These are phyloP conservation scores for Anser cygnoides DNA, from an alignment of 2,113 vertebrate genomes.

Conservation along the genomic window DNA sequence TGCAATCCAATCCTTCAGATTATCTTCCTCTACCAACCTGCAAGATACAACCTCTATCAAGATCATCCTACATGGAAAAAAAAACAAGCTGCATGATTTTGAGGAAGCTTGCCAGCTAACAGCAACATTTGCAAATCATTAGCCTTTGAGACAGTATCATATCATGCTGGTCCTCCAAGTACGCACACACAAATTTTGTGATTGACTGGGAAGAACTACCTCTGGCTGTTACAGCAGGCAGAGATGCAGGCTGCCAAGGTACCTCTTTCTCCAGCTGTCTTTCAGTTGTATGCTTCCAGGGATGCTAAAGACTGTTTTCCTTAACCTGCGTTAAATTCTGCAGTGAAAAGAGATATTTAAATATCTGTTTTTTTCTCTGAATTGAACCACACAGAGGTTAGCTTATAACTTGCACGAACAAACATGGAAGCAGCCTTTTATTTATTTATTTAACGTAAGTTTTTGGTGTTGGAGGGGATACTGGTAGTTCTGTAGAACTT, in stretches of 20 bases:
- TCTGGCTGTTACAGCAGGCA: background rate
- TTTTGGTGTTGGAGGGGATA: background rate
- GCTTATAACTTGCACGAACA: background rate
- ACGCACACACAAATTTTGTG: background rate
- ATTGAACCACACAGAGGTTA: background rate
- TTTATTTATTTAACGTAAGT: background rate
- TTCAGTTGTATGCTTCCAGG: background rate
- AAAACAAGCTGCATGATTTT: background rate
- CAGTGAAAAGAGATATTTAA: fast-evolving
- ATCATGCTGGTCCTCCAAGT: background rate
- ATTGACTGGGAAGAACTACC: background rate
- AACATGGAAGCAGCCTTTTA: background rate
- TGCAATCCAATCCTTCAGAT: background rate
- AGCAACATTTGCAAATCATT: background rate
- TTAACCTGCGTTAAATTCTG: background rate
- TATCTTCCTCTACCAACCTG: background rate
- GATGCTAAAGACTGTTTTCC: background rate
- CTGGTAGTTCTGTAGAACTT: background rate
- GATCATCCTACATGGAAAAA: fast-evolving
- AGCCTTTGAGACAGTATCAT: background rate
- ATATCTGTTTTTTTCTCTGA: background rate
- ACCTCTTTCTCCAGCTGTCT: background rate
- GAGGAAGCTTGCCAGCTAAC: background rate
- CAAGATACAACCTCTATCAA: background rate
- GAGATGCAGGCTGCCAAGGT: background rate